Evolutionary conservation across 2,888 invertebrate genomes (phyloP), one percentile per base, ranked within the genome.

Genomic region (Metopia argyrocephala): DNA sequence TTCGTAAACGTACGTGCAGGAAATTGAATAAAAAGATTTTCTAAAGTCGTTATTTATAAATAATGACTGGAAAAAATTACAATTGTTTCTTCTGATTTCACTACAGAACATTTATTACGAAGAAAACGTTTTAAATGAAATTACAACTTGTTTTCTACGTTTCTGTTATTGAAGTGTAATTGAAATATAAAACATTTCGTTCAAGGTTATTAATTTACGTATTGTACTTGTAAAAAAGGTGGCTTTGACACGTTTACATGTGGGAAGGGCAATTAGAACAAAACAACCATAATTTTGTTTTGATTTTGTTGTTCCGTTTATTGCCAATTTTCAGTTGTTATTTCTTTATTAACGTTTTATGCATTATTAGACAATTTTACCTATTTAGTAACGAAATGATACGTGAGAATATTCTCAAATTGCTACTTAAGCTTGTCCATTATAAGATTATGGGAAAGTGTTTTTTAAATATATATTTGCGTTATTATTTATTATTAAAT

Each of bases 1-100:
- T 61, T 61, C 23, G 54, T 66, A 73, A 31, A 54, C 23, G 46
- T 54, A 71, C 71, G 78, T 68, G 71, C 61, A 46, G 54, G 66
- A 78, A 70, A 71, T 65, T 61, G 71, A 71, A 61, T 9, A 48
- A 28, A 65, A 52, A n/a, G 48, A 69, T 27, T 12, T 38, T 28
- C 2, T 69, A 21, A 12, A 20, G 46, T n/a, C n/a, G n/a, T n/a
- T n/a, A n/a, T n/a, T n/a, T n/a, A n/a, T n/a, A n/a, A n/a, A n/a
- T n/a, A n/a, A n/a, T n/a, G n/a, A n/a, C n/a, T n/a, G n/a, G n/a
- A n/a, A n/a, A n/a, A n/a, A n/a, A n/a, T n/a, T n/a, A n/a, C n/a
- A n/a, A n/a, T n/a, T n/a, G n/a, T n/a, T n/a, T n/a, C n/a, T n/a
- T n/a, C n/a, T n/a, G n/a, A n/a, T n/a, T n/a, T n/a, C n/a, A n/a